Percentiles rank a stretch among this genome's conserved stretches.
phyloP scores from a whole-genome alignment of 2,888 invertebrate species.

The Lepidocyrtinus sp. region DNA sequence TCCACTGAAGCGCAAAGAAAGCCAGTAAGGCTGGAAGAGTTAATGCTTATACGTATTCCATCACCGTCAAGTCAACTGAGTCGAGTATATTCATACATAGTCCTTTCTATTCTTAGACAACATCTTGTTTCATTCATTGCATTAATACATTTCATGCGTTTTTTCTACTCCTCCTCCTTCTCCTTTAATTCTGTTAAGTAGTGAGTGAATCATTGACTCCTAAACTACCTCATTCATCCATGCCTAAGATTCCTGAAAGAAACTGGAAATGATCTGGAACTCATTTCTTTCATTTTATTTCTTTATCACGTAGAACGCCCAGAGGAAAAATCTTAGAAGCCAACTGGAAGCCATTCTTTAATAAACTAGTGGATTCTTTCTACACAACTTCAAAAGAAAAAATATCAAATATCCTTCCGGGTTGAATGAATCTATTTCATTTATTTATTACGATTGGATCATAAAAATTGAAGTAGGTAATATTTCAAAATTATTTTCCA shows the following conservation, averaged over 20 bases:
- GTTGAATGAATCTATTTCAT: slow-evolving; percentile 45
- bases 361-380: too few relatives aligned
- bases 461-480: background rate
- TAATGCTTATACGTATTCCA: too few relatives aligned
- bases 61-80: too few relatives aligned
- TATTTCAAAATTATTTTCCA: background rate
- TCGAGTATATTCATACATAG: too few relatives aligned
- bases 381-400: too few relatives aligned
- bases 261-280: slow-evolving; percentile 59
- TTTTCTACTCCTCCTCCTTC: background rate
- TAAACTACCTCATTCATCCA: slow-evolving; percentile 31
- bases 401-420: slow-evolving; percentile 53
- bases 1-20: too few relatives aligned
- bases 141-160: background rate
- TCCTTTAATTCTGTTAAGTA: background rate
- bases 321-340: background rate
- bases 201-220: slow-evolving; percentile 43
- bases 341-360: too few relatives aligned
- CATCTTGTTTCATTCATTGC: background rate
- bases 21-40: too few relatives aligned
- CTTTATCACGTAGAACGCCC: background rate
- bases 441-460: slow-evolving; percentile 4
- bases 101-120: background rate
- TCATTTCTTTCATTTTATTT: slow-evolving; percentile 34
- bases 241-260: slow-evolving; percentile 34